Conservation (phyloP, 2,113 vertebrate genomes). For the Recurvirostra avosetta region DNA sequence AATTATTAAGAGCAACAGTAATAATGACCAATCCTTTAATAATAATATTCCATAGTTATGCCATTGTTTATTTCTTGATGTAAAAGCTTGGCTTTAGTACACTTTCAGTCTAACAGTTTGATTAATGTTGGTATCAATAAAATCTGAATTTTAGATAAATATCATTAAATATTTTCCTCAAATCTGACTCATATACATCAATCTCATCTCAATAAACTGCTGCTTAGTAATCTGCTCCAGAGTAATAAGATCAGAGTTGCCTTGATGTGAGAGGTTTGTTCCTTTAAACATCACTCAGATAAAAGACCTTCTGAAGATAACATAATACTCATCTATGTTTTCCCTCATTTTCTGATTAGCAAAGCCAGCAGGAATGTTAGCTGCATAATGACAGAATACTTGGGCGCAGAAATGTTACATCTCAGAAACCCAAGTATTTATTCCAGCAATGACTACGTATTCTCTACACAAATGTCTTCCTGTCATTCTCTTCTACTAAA, state of each 20-base stretch:
- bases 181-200: not conserved
- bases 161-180: not conserved
- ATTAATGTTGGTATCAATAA: not conserved
- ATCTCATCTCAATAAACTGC: not conserved
- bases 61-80: not conserved
- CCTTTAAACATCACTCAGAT: not conserved
- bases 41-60: not conserved
- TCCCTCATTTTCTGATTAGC: not conserved
- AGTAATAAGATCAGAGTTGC: not conserved
- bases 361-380: not conserved
- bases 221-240: not conserved
- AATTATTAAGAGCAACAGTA: not conserved
- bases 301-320: not conserved
- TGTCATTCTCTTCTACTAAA: not conserved
- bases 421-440: not conserved
- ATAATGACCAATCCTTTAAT: not conserved
- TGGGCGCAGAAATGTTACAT: not conserved
- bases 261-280: not conserved
- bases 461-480: not conserved
- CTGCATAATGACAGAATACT: not conserved
- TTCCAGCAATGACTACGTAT: not conserved
- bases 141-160: not conserved
- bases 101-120: not conserved
- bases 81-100: not conserved
- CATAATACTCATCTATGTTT: not conserved